Base-by-base conservation (phyloP, 2,113 vertebrate species). In the Australoheros scitulus region DNA sequence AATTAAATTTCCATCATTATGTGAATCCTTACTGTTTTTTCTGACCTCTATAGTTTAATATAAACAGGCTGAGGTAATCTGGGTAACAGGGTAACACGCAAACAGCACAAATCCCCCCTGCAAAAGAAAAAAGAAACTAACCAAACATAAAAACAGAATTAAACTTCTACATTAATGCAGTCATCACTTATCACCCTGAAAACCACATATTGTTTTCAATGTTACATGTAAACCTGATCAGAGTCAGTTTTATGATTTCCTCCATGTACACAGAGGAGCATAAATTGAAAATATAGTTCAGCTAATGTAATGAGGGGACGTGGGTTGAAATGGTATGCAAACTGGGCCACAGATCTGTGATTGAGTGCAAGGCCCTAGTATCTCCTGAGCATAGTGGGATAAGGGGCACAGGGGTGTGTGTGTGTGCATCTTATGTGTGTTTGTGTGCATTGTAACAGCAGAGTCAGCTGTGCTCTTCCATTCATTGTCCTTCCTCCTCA, bases 401-500 rank as follows among this genome's bases (percentile, higher is more conserved):
- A 88, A 91, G 90, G 89, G 86, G 86, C 85, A 86, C 81, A 81
- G 80, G 82, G 83, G 82, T 88, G 83, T 79, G 79, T 79, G 83
- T 79, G 79, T 79, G 76, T 70, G 43, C 13, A 34, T 88, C 61
- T 75, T 34, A 20, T 65, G 55, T 75, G 22, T 1, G 6, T 72
- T 29, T 52, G 61, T 77, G 80, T 80, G 57, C 58, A 36, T 59
- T 32, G 79, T 79, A 90, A 81, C 58, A 78, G 77, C 79, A 63
- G 56, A 80, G 83, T 80, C 65, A 76, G n/a, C 82, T 61, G 47
- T 76, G 50, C 61, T 70, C 81, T 76, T 79, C 36, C 61, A 47
- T 78, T 94, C 93, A 95, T 94, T 97, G 96, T 87, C 87, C 95
- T 92, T 99, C 97, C 89, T 99, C 98, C 88, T 99, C 98, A 3